Evolutionary conservation across 2,113 vertebrate species (phyloP).

Genomic region (Tachysurus fulvidraco): DNA sequence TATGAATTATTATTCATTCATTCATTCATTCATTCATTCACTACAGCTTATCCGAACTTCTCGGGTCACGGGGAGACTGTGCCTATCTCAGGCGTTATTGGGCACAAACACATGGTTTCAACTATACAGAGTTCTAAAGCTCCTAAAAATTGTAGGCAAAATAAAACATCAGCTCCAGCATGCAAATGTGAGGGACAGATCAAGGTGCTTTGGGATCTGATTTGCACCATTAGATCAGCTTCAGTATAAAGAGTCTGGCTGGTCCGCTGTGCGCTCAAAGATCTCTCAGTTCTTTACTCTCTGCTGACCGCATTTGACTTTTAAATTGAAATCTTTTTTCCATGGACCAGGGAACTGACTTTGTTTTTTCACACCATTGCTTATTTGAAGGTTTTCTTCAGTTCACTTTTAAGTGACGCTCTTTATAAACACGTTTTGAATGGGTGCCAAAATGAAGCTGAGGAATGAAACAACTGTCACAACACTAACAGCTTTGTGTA

Average conservation of each 20-base stretch:
- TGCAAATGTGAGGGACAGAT: slow-evolving; percentile 7
- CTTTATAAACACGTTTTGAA: slow-evolving; percentile 29
- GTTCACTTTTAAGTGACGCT: slow-evolving; percentile 36
- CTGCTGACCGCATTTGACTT: slow-evolving; percentile 51
- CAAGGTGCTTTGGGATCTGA: slow-evolving; percentile 28
- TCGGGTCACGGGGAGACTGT: too few species aligned
- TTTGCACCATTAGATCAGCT: slow-evolving; percentile 47
- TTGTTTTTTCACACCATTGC: slow-evolving; percentile 47
- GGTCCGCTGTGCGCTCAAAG: slow-evolving; percentile 46
- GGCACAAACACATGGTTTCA: neutral
- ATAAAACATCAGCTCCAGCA: slow-evolving; percentile 23
- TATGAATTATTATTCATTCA: too few species aligned
- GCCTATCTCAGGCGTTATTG: too few species aligned
- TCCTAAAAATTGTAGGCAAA: slow-evolving; percentile 15
- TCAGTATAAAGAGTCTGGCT: slow-evolving; percentile 48
- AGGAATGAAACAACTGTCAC: neutral
- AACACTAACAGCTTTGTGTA: too few species aligned
- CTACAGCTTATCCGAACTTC: too few species aligned
- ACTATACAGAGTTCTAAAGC: neutral
- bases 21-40: too few species aligned
- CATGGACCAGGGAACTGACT: slow-evolving; percentile 30
- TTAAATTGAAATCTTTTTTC: slow-evolving; percentile 48
- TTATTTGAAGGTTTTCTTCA: slow-evolving; percentile 34
- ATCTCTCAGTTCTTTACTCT: slow-evolving; percentile 44
- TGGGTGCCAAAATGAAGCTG: slow-evolving; percentile 5